A percentile compares a stretch with the other conserved stretches of the same genome.
These are phyloP conservation scores for Mirounga angustirostris DNA, from an alignment of 2,113 vertebrate genomes.

Conservation along the genomic window DNA sequence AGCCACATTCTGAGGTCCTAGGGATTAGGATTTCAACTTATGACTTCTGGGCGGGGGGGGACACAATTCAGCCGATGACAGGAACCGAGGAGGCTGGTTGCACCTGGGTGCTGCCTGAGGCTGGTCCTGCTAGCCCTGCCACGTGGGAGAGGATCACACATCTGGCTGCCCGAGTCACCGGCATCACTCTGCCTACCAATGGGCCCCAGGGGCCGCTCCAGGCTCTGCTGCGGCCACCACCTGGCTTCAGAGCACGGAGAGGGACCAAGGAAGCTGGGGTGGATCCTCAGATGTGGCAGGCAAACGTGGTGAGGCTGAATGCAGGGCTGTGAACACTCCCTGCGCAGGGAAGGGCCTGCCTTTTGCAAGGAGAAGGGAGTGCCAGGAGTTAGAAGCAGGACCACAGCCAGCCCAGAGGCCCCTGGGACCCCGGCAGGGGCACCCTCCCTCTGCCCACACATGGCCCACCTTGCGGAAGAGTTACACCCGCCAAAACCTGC, in stretches of 20 bases:
- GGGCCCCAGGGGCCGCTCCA: accelerated
- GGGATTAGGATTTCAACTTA: not conserved
- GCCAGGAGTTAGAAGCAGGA: accelerated
- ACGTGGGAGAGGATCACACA: accelerated
- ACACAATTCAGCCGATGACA: not conserved
- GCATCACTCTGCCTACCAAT: not conserved
- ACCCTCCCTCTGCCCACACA: not conserved
- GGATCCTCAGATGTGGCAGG: accelerated
- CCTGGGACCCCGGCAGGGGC: accelerated
- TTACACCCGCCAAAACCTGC: not conserved
- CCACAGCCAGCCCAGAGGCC: accelerated
- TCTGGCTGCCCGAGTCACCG: accelerated
- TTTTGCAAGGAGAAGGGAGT: not conserved
- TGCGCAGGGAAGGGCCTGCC: accelerated
- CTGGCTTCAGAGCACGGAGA: not conserved
- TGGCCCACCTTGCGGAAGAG: not conserved
- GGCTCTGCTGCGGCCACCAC: accelerated
- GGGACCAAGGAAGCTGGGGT: not conserved
- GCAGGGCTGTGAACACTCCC: accelerated
- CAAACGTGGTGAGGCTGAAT: accelerated
- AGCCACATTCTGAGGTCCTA: not conserved
- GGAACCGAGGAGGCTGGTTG: not conserved
- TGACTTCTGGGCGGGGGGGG: not conserved
- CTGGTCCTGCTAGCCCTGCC: not conserved
- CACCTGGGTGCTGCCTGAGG: not conserved